Conservation (phyloP, 2,113 vertebrate genomes). For the Antigone vipio region DNA sequence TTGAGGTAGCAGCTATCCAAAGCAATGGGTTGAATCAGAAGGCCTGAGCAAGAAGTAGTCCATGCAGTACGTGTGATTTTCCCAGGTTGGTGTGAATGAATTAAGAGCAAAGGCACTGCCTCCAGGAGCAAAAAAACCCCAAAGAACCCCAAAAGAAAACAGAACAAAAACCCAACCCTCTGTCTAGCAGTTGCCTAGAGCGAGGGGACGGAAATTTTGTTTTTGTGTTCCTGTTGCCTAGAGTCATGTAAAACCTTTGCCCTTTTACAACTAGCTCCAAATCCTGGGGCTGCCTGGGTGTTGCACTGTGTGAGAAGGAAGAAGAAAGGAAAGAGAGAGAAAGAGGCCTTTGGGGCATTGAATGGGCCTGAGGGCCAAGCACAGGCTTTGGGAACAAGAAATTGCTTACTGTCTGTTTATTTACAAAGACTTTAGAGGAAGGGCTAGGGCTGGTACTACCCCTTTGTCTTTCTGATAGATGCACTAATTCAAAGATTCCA, state of each 20-base stretch:
- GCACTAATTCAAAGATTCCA: background rate
- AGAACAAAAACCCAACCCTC: background rate
- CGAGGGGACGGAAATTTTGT: background rate
- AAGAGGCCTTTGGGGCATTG: background rate
- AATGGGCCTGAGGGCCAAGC: background rate
- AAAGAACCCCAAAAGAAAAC: too few species aligned
- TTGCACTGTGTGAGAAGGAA: background rate
- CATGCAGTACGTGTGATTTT: background rate
- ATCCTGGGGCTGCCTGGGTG: background rate
- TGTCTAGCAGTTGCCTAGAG: background rate
- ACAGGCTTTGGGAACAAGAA: background rate
- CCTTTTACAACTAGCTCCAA: background rate
- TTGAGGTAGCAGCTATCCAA: background rate
- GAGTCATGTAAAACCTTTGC: slow-evolving; percentile 28
- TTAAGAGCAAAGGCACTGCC: background rate
- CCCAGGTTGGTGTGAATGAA: background rate
- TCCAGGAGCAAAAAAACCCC: background rate
- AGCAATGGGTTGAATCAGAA: background rate
- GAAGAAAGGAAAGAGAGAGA: background rate
- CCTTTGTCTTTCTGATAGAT: background rate
- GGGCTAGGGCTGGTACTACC: background rate
- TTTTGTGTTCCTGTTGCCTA: slow-evolving; percentile 36
- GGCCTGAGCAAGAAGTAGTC: background rate
- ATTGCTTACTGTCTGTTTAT: background rate
- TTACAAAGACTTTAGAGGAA: background rate